These are phyloP conservation scores for Patiria pectinifera DNA, from an alignment of 53 echinoderm and acorn worm species.

Conservation along the genomic window DNA sequence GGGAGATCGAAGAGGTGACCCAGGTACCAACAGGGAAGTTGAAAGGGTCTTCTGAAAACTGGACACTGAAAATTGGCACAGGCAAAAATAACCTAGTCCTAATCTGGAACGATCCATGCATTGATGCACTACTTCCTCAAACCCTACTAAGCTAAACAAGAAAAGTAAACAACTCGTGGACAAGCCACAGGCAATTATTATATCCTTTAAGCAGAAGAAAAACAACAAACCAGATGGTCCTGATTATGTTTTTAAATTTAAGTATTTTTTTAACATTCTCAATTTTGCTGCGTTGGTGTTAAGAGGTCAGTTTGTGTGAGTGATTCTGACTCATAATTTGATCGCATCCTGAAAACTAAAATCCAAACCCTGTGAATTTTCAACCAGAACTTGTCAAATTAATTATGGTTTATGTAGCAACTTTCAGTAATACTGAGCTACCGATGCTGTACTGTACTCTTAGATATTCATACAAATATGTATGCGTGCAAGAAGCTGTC, in stretches of 20 bases:
- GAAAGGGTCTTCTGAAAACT: too few relatives aligned
- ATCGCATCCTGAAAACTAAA: not conserved
- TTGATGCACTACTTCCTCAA: not conserved
- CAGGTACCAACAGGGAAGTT: too few relatives aligned
- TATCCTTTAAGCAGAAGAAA: not conserved
- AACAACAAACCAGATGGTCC: constrained; percentile 14
- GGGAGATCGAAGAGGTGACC: too few relatives aligned
- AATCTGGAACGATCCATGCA: not conserved
- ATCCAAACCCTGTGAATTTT: not conserved
- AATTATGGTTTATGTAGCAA: too few relatives aligned
- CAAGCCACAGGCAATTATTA: not conserved
- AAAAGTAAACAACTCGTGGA: not conserved
- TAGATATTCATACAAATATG: too few relatives aligned
- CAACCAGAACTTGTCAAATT: not conserved
- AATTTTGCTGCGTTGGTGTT: too few relatives aligned
- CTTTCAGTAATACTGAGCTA: too few relatives aligned
- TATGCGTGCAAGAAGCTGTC: too few relatives aligned
- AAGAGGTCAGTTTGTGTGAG: constrained; percentile 24
- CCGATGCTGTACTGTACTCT: too few relatives aligned
- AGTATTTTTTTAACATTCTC: not conserved
- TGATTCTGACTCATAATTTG: constrained; percentile 34
- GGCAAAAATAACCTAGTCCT: too few relatives aligned
- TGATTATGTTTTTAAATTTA: not conserved
- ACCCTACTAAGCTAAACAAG: not conserved
- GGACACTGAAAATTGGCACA: too few relatives aligned